A percentile compares a stretch with the other conserved stretches of the same genome.
These are phyloP conservation scores for Frankliniella fusca DNA, from an alignment of 2,888 invertebrate species.

Conservation along the genomic window DNA sequence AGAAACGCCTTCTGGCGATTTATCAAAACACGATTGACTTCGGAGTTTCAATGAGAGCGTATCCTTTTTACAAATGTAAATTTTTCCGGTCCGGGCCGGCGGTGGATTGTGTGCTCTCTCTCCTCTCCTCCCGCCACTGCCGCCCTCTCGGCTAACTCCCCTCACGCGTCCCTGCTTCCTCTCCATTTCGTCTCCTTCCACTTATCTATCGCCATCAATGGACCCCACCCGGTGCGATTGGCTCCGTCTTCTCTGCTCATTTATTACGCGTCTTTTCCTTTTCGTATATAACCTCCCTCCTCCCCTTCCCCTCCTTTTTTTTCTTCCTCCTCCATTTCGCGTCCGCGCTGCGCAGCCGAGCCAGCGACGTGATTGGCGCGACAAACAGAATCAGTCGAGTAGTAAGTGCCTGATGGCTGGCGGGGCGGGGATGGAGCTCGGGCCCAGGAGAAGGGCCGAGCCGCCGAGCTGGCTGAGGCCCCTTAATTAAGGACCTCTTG, in stretches of 20 bases:
- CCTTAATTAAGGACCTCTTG: background rate
- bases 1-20: too few relatives aligned
- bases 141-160: too few relatives aligned
- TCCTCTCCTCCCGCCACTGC: background rate
- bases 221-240: background rate
- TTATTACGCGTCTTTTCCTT: constrained; percentile 12
- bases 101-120: background rate
- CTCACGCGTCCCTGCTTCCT: too few relatives aligned
- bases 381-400: too few relatives aligned
- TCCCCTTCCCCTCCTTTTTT: background rate
- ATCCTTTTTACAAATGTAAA: too few relatives aligned
- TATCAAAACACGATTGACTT: too few relatives aligned
- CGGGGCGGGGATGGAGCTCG: background rate
- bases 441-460: constrained; percentile 25
- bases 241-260: background rate
- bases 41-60: too few relatives aligned
- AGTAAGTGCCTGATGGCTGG: background rate
- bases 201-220: background rate
- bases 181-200: constrained; percentile 11
- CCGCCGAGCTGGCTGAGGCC: constrained; percentile 30
- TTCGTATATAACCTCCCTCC: background rate
- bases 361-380: too few relatives aligned
- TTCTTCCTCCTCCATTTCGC: background rate
- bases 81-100: too few relatives aligned
- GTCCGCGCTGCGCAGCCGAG: background rate